Base-by-base conservation (phyloP, 2,113 vertebrate species). In the Synchiropus splendidus region DNA sequence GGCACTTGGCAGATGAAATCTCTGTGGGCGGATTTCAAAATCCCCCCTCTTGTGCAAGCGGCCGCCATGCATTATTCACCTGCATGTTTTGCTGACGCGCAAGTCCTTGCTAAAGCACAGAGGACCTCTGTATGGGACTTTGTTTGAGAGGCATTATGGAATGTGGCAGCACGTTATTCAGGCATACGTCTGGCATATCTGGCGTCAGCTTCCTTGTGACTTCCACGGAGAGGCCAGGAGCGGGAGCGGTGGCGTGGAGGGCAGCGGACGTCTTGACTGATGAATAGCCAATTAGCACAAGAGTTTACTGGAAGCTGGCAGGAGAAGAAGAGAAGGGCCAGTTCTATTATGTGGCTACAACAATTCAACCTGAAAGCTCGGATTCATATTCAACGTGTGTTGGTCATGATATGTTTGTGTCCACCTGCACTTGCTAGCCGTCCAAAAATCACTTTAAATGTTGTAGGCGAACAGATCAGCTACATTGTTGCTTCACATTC, bases 41-140 rank as follows among this genome's bases (percentile, higher is more conserved):
- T 12, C 42, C 47, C 39, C 16, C 6, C 16, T 40, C 16, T 49
- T 51, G 66, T 73, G 54, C 17, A 60, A 64, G 48, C 70, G 33
- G 37, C 30, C 3, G 1, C 15, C 27, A 39, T 78, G 58, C 61
- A 77, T 80, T 77, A 80, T 79, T 78, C 70, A 79, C 59, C 11
- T 13, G 30, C 31, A 11, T 11, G 27, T 12, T 49, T 43, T 39
- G 70, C 78, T 79, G 75, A 82, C 39, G 45, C 3, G 58, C 41
- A 70, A 60, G 69, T 64, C 67, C 58, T 74, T 54, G 56, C 66
- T 53, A 18, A 14, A 31, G 46, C 51, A 31, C 36, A 12, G 53
- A 66, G 67, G 67, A 70, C 61, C 53, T 67, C 41, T 52, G 58
- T 16, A 32, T 36, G 41, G 39, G 51, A 70, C 65, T 69, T 61